Evolutionary conservation across 1,140 invertebrate species (phyloP).

Genomic region (Aphelinus certus): DNA sequence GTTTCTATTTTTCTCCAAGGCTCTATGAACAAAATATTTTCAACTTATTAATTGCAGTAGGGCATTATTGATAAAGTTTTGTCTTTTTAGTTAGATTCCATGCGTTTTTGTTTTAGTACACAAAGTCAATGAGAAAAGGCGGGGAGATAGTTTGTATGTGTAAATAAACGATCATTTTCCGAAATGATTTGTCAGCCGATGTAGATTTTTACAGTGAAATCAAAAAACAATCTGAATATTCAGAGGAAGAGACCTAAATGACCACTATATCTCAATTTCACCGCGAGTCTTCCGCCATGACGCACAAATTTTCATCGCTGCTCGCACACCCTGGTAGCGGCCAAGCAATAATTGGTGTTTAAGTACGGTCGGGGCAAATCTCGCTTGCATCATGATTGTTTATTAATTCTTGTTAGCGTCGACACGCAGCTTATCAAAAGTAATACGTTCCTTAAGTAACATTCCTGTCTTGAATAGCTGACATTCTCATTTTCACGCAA

Average conservation of each 20-base stretch:
- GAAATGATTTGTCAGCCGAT: constrained; percentile 9
- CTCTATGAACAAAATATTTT: too few species aligned
- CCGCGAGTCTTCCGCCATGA: constrained; percentile 6
- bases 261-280: too few species aligned
- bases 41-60: neutral
- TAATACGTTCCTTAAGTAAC: constrained; percentile 18
- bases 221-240: neutral
- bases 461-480: constrained; percentile 25
- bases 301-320: constrained; percentile 6
- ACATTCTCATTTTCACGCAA: constrained; percentile 23
- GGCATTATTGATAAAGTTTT: neutral
- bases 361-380: neutral
- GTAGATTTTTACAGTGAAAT: neutral
- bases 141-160: constrained; percentile 15
- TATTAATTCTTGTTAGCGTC: neutral
- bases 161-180: constrained; percentile 23
- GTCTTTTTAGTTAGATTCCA: neutral
- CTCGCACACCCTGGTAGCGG: neutral
- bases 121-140: neutral
- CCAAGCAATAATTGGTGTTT: constrained; percentile 12
- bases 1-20: too few species aligned
- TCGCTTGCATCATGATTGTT: constrained; percentile 7
- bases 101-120: neutral
- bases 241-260: too few species aligned
- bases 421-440: constrained; percentile 13